phyloP scores from a whole-genome alignment of 1,140 invertebrate genomes.

The Gryllus bimaculatus region DNA sequence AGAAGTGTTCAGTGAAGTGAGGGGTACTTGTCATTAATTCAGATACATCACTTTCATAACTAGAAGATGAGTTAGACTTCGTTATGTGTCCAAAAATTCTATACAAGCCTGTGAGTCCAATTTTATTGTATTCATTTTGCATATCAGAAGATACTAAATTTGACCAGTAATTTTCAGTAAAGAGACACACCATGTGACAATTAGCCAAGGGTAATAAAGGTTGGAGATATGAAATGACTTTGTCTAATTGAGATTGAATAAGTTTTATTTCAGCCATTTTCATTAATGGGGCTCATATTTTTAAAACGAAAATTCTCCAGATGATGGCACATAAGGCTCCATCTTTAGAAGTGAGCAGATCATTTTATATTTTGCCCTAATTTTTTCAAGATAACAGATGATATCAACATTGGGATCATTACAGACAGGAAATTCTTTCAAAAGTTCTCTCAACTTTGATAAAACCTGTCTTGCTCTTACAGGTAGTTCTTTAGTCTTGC shows the following conservation, averaged over 20 bases:
- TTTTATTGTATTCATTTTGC: slow-evolving; percentile 41
- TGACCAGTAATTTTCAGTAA: slow-evolving; percentile 59
- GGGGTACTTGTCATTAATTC: slow-evolving; percentile 6
- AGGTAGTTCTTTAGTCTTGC: slow-evolving; percentile 23
- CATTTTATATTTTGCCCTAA: slow-evolving; percentile 56
- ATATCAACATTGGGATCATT: slow-evolving; percentile 56
- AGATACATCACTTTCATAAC: too few relatives aligned
- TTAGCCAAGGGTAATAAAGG: slow-evolving; percentile 52
- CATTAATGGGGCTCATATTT: slow-evolving; percentile 8
- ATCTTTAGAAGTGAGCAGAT: slow-evolving; percentile 56
- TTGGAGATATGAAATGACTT: slow-evolving; percentile 44
- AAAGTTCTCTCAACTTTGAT: slow-evolving; percentile 43
- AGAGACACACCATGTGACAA: slow-evolving; percentile 72
- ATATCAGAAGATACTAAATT: slow-evolving; percentile 45
- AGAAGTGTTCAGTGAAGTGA: slow-evolving; percentile 25
- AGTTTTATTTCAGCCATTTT: slow-evolving; percentile 13
- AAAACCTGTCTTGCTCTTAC: slow-evolving; percentile 46
- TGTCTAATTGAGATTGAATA: slow-evolving; percentile 39
- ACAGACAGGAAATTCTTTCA: slow-evolving; percentile 51
- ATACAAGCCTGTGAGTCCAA: slow-evolving; percentile 36
- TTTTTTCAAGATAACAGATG: slow-evolving; percentile 44
- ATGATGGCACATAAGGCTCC: slow-evolving; percentile 31
- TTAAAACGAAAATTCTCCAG: slow-evolving; percentile 23
- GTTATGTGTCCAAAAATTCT: neutral
- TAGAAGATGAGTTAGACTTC: neutral